These are phyloP conservation scores for Pimephales promelas DNA, from an alignment of 2,113 vertebrate genomes.

Conservation along the genomic window DNA sequence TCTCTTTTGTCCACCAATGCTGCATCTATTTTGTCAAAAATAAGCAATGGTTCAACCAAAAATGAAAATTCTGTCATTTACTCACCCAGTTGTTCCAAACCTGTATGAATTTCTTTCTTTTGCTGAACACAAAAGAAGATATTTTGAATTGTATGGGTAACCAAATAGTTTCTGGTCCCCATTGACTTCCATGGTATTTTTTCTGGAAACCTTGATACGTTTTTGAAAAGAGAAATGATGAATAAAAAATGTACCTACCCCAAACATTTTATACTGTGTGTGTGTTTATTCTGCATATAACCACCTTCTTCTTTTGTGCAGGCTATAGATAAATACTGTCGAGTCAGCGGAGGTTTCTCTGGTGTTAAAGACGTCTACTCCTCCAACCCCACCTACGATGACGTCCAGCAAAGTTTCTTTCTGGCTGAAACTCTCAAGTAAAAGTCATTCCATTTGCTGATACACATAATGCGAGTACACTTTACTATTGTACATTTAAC, in stretches of 20 bases:
- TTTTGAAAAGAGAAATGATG: too few relatives aligned
- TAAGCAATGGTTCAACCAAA: neutral
- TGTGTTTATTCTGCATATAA: neutral
- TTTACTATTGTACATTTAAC: neutral
- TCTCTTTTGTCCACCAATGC: too few relatives aligned
- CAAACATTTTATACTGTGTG: too few relatives aligned
- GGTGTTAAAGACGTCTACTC: slow-evolving; percentile 98
- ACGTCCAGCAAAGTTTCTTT: slow-evolving; percentile 99
- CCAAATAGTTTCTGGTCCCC: too few relatives aligned
- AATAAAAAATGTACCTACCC: too few relatives aligned
- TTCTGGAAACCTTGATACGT: neutral
- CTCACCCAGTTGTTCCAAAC: too few relatives aligned
- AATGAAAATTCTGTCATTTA: too few relatives aligned
- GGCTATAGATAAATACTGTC: slow-evolving; percentile 97
- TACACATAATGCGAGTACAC: neutral
- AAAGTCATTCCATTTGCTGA: slow-evolving; percentile 59
- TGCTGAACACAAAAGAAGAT: too few relatives aligned
- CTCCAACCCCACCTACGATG: slow-evolving; percentile 90
- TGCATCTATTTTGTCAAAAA: neutral
- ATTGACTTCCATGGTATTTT: too few relatives aligned
- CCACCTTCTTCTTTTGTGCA: slow-evolving; percentile 61
- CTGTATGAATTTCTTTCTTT: too few relatives aligned
- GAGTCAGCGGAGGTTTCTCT: slow-evolving; percentile 94
- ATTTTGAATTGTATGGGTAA: too few relatives aligned
- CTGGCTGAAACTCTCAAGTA: slow-evolving; percentile 98